Base-by-base conservation (phyloP, 2,797 vertebrate genomes). In the Gymnoscopelus braueri region DNA sequence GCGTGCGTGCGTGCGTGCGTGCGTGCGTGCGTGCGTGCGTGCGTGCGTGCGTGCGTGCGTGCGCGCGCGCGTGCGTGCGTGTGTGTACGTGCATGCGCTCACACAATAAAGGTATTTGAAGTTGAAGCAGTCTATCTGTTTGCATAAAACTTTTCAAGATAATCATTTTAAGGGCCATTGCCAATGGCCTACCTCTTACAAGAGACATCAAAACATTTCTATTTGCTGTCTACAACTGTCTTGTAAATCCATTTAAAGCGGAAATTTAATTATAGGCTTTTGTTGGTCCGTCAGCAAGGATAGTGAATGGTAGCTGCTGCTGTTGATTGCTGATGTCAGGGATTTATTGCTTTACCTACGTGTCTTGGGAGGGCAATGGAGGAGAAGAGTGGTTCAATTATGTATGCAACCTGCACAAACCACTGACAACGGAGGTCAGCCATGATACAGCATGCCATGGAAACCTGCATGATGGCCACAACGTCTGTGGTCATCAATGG, bases 381-480 rank as follows among this genome's bases (percentile, higher is more conserved):
- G 72, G 73, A 78, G 64, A 61, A 60, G 66, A 63, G 74, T 3
- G 1, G 60, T 67, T 89, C 59, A 81, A 90, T 91, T 86, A 91
- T 84, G 87, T 71, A 91, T 89, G 82, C 81, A 66, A 71, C 83
- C 75, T 79, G 84, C 79, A 86, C 77, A 82, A 89, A 83, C 48
- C 91, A 89, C 90, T 93, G 90, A 91, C 85, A 65, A 70, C 58
- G 83, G 70, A 75, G 79, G 75, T 80, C 72, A 23, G 66, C 78
- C 39, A 44, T 44, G 39, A 8, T 44, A 9, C 39, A 44, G 39
- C 9, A 10, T 44, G 39, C 6, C 35, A 39, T 39, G 35, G 35
- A 39, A 39, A 39, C 35, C 35, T 39, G 35, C 35, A 5, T 39
- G 35, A 19, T 19, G 19, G 19, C 19, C 19, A 39, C 35, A 6